Evolutionary conservation across 2,113 vertebrate genomes (phyloP), one percentile per base, ranked within the genome.

Genomic region (Anas platyrhynchos): DNA sequence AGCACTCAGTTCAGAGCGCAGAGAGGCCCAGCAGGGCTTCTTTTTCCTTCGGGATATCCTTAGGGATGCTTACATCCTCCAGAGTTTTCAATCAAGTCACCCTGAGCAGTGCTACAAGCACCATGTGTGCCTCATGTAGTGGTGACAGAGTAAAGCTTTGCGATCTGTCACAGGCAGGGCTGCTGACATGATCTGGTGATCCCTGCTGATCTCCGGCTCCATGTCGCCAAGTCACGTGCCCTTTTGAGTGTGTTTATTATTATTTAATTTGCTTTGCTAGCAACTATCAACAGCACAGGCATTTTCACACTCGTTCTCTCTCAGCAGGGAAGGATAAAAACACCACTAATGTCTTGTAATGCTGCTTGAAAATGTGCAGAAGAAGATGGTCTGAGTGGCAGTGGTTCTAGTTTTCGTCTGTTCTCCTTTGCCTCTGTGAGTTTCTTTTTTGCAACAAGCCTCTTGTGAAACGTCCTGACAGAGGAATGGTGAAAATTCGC

Each of bases 121-220:
- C 6, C 4, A 11, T 0, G 0, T 15, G 22, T 56, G 27, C 13
- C 54, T 59, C 32, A 18, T 38, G 2, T 4, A 11, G 18, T 15
- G 2, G 2, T 3, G 14, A 11, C 17, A 13, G 7, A 73, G 48
- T 3, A 20, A 63, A n/a, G 54, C 3, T 26, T 52, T 4, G 1
- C 16, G 7, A 13, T 44, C 34, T 36, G 17, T 69, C 36, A 32
- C 3, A 8, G 22, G 41, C 15, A 32, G 32, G 38, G 20, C 13
- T n/a, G 46, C 43, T 61, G 48, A 48, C 67, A 66, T 9, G 0
- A 0, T 12, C 32, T 7, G 34, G 59, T 50, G 43, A 73, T 50
- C 9, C 43, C 36, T 61, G 55, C 22, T 43, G 29, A 17, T 18
- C 13, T 61, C 8, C 36, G 34, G 5, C 44, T 61, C n/a, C 46